These are phyloP conservation scores for Ypsolopha sequella DNA, from an alignment of 2,888 invertebrate genomes.

Conservation along the genomic window DNA sequence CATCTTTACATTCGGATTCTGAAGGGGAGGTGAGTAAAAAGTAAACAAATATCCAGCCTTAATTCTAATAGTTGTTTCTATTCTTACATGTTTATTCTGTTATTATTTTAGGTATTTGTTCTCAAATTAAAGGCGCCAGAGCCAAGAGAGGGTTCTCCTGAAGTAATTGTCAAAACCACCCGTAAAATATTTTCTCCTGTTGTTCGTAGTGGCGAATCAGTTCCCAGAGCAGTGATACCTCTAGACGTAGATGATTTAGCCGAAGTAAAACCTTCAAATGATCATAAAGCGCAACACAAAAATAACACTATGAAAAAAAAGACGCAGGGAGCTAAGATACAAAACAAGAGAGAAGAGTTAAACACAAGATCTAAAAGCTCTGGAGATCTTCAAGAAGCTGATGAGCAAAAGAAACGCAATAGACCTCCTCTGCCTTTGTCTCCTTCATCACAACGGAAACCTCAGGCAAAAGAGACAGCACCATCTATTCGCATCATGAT, in stretches of 20 bases:
- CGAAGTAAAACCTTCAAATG: conserved; percentile 36
- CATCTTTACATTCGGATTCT: conserved; percentile 56
- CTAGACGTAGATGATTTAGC: conserved; percentile 50
- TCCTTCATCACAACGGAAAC: conserved; percentile 68
- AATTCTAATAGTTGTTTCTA: neutral
- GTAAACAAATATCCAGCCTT: neutral
- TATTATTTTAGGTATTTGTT: conserved; percentile 42
- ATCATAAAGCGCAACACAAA: conserved; percentile 17
- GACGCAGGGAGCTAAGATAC: conserved; percentile 19
- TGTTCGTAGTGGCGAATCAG: conserved; percentile 66
- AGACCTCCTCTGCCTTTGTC: conserved; percentile 73
- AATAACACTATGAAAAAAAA: conserved; percentile 19
- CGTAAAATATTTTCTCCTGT: conserved; percentile 84
- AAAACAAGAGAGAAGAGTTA: conserved; percentile 25
- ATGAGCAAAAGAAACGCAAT: conserved; percentile 40
- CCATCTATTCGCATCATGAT: conserved; percentile 80
- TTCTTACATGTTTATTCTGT: conserved; percentile 2
- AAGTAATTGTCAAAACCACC: conserved; percentile 84
- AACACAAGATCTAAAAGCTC: conserved; percentile 33
- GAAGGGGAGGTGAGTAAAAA: conserved; percentile 47
- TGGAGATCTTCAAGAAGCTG: conserved; percentile 42
- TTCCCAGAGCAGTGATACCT: conserved; percentile 64
- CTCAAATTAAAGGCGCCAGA: conserved; percentile 55
- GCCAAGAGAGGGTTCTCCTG: conserved; percentile 55
- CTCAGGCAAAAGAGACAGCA: conserved; percentile 73